Evolutionary conservation across 2,888 invertebrate species (phyloP).

Genomic region (Amorpha juglandis): DNA sequence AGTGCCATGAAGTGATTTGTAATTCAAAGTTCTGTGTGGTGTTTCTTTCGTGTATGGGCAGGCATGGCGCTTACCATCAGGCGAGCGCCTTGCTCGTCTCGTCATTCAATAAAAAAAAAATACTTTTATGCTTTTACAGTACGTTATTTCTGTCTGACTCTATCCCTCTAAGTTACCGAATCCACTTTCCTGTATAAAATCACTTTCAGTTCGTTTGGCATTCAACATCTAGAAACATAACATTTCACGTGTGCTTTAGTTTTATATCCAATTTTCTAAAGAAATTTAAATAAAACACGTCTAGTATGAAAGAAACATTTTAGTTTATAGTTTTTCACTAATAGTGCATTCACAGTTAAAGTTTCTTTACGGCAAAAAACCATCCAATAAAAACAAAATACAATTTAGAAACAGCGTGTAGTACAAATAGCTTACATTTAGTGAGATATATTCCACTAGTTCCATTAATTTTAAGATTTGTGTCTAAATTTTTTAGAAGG

Average conservation of each 20-base stretch:
- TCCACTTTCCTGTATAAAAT: background rate
- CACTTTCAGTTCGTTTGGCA: no score
- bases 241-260: background rate
- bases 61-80: no score
- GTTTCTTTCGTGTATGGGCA: no score
- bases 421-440: slow-evolving; percentile 67
- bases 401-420: slow-evolving; percentile 65
- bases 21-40: no score
- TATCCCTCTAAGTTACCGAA: no score
- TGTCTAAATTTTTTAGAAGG: slow-evolving; percentile 64
- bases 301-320: slow-evolving; percentile 76
- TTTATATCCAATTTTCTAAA: background rate
- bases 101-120: no score
- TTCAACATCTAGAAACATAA: no score
- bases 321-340: slow-evolving; percentile 74
- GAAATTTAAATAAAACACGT: slow-evolving; percentile 34
- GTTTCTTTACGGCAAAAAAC: slow-evolving; percentile 62
- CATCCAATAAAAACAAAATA: slow-evolving; percentile 48
- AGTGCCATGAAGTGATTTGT: no score
- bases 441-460: slow-evolving; percentile 40
- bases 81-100: no score
- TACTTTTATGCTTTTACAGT: no score
- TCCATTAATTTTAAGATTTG: slow-evolving; percentile 40
- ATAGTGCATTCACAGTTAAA: slow-evolving; percentile 78
- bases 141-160: no score